Evolutionary conservation across 2,797 vertebrate species (phyloP), one percentile per base, ranked within the genome.

Genomic region (Sebastes vulpes): DNA sequence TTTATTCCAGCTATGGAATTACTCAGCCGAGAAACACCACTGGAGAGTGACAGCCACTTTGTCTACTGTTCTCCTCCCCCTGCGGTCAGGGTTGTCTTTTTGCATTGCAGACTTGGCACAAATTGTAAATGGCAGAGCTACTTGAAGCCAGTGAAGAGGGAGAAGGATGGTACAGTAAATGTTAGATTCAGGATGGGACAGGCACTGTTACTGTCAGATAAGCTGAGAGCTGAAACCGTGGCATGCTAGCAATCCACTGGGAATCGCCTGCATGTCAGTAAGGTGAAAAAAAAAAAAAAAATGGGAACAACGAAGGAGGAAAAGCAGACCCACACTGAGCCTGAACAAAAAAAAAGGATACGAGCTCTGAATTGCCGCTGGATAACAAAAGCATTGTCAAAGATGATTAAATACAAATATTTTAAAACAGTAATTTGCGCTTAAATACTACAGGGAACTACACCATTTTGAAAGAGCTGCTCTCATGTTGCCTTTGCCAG

Each of bases 151-250:
- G 79, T 16, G 74, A 83, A 65, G 85, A 77, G 87, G 78, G 87
- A 77, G 82, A 73, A 60, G 90, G 85, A 86, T 32, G 87, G 84
- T 91, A 93, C 86, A 90, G 90, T 93, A 91, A 92, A 94, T 92
- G 93, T 90, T 88, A 93, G 91, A 93, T 88, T 91, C 78, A 35
- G 82, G 89, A 84, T 31, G 87, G 86, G 85, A 90, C 83, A 75
- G 79, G 14, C 81, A 7, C 93, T 95, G 93, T 38, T 88, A 75
- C 90, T 92, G 90, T 93, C 92, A 91, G 92, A 94, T 94, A 95
- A 94, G 92, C 77, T 3, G 48, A 59, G 82, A 78, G 87, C 86
- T 84, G 88, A 87, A 85, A 85, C 60, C 23, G 29, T 89, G 85
- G 85, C 82, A 74, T 60, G 78, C 72, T 50, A 57, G 84, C 57